Evolutionary conservation across 1,140 invertebrate genomes (phyloP).

Genomic region (Triops longicaudatus): DNA sequence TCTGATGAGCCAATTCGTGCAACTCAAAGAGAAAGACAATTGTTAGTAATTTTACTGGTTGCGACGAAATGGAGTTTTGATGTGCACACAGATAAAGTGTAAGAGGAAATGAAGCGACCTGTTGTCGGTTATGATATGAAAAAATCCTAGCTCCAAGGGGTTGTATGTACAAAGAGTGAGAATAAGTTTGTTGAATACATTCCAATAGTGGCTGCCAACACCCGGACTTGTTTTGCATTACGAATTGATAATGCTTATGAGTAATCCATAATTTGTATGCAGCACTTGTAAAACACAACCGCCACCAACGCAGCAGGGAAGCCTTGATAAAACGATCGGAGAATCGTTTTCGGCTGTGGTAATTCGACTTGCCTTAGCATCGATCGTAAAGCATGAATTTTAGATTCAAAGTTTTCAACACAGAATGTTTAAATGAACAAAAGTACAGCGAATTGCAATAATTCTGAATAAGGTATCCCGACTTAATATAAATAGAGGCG

Average conservation of each 20-base stretch:
- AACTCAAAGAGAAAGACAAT: neutral
- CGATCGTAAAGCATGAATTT: too few relatives aligned
- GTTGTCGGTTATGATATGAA: neutral
- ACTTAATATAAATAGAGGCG: too few relatives aligned
- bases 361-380: too few relatives aligned
- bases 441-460: too few relatives aligned
- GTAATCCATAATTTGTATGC: neutral
- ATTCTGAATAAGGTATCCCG: too few relatives aligned
- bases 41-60: neutral
- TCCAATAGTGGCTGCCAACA: conserved; percentile 11
- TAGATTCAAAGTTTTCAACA: too few relatives aligned
- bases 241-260: neutral
- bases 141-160: neutral
- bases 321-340: neutral
- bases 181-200: conserved; percentile 7
- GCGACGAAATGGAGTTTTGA: too few relatives aligned
- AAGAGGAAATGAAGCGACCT: neutral
- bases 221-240: neutral
- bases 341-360: neutral
- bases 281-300: neutral
- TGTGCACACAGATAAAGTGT: neutral
- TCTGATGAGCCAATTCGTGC: neutral
- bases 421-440: too few relatives aligned
- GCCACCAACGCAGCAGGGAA: neutral
- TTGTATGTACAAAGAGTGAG: conserved; percentile 1